These are phyloP conservation scores for Elephantulus edwardii DNA, from an alignment of 2,113 vertebrate genomes.

Conservation along the genomic window DNA sequence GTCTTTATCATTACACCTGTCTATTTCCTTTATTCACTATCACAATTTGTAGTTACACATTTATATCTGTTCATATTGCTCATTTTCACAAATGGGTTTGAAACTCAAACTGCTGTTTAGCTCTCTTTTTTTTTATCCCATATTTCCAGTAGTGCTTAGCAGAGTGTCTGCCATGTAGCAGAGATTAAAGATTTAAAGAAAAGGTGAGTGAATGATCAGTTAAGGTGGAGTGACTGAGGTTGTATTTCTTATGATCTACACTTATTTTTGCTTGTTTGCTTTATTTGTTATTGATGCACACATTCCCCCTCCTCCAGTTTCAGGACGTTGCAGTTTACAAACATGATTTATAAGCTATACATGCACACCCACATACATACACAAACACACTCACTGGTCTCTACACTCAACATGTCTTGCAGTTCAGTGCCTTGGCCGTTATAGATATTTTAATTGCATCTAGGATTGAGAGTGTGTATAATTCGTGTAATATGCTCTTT, in stretches of 20 bases:
- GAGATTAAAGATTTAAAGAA: constrained; percentile 52
- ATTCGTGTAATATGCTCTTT: neutral
- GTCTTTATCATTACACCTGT: neutral
- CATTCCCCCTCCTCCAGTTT: constrained; percentile 15
- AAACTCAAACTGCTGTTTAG: neutral
- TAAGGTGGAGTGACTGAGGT: constrained; percentile 52
- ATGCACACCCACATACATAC: neutral
- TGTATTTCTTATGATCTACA: constrained; percentile 35
- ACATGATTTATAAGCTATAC: neutral
- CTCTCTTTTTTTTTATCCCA: neutral
- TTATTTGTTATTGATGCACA: constrained; percentile 51
- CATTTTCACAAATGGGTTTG: neutral
- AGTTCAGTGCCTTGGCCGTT: neutral
- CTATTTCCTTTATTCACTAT: neutral
- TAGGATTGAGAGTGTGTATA: neutral
- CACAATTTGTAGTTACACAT: neutral
- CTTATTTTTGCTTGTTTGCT: constrained; percentile 23
- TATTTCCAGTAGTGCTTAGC: neutral
- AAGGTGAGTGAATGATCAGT: constrained; percentile 42
- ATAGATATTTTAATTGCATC: neutral
- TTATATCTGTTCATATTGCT: neutral
- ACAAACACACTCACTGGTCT: neutral
- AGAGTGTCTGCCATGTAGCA: neutral
- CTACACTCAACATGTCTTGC: neutral
- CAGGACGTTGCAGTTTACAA: constrained; percentile 22